These are phyloP conservation scores for Edolisoma coerulescens DNA, from an alignment of 2,113 vertebrate genomes.

Conservation along the genomic window DNA sequence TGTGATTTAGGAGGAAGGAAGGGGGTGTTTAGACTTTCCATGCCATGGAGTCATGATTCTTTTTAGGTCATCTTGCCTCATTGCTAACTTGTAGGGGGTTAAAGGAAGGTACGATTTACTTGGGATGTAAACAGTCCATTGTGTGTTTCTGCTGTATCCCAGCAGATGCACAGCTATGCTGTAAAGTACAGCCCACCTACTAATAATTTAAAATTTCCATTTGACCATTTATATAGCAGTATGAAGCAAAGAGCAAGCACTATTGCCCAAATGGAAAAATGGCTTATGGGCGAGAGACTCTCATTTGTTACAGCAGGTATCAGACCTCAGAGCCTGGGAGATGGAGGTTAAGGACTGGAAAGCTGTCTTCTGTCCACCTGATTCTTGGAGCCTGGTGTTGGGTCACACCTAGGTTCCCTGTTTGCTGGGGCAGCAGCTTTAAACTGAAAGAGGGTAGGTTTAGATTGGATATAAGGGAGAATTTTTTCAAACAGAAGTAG, in stretches of 20 bases:
- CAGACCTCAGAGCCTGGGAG: not conserved
- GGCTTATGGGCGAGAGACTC: not conserved
- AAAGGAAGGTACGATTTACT: not conserved
- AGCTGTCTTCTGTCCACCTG: not conserved
- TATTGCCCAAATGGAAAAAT: not conserved
- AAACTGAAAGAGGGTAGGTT: not conserved
- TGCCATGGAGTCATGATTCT: not conserved
- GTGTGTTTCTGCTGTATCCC: not conserved
- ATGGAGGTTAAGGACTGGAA: not conserved
- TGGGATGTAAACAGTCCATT: not conserved
- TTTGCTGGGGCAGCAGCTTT: not conserved
- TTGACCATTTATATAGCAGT: not conserved
- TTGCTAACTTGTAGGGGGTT: not conserved
- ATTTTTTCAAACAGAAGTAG: not conserved
- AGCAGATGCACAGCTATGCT: not conserved
- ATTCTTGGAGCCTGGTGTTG: not conserved
- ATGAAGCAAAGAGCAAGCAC: not conserved
- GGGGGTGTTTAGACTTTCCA: conserved; percentile 17
- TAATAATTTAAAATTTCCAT: not conserved
- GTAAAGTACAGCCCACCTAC: not conserved
- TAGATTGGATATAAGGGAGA: not conserved
- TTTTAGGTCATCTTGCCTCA: conserved; percentile 7
- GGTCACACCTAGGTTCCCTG: not conserved
- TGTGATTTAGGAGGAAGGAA: conserved; percentile 44
- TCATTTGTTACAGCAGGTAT: not conserved